Conservation (phyloP, 2,113 vertebrate species). For the Phyllopteryx taeniolatus region DNA sequence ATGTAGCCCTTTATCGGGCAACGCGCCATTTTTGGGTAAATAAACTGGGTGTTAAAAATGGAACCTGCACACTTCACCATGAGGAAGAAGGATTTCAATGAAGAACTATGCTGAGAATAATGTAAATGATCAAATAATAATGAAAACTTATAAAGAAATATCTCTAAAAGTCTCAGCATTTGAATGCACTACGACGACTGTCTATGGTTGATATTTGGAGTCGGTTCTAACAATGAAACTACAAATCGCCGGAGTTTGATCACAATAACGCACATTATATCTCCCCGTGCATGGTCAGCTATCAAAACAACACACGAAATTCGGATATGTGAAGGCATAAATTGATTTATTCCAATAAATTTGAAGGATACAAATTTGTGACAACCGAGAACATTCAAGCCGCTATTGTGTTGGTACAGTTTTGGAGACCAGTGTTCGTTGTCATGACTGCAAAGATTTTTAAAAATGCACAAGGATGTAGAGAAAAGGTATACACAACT, state of each 20-base stretch:
- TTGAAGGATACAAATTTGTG: neutral
- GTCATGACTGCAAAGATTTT: too few relatives aligned
- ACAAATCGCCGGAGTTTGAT: too few relatives aligned
- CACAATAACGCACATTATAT: too few relatives aligned
- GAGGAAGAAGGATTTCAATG: neutral
- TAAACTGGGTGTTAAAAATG: neutral
- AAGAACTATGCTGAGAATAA: neutral
- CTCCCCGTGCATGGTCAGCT: too few relatives aligned
- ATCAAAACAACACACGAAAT: neutral
- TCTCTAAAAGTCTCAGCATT: neutral
- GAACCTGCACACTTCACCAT: neutral
- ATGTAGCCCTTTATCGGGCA: constrained; percentile 1
- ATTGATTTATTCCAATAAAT: too few relatives aligned
- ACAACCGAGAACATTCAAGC: too few relatives aligned
- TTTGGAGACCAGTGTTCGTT: too few relatives aligned
- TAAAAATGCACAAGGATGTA: too few relatives aligned
- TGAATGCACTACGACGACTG: neutral
- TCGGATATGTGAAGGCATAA: neutral
- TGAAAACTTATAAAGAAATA: neutral
- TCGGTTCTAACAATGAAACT: neutral
- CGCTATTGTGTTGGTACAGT: too few relatives aligned
- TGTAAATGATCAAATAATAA: neutral
- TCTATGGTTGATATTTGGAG: neutral
- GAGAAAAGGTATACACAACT: too few relatives aligned
- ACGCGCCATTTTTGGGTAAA: neutral